Percentiles rank a stretch among this genome's conserved stretches.
Evolutionary conservation across 2,113 vertebrate species (phyloP).

Genomic region (rat (Rattus norvegicus)): GRCr8 NC_086025.1:34218001-34218500

Average conservation of each 20-base stretch:
- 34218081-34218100: slow-evolving; percentile 51
- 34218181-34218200: background rate
- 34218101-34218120: slow-evolving; percentile 33
- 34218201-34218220: background rate
- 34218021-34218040: slow-evolving; percentile 37
- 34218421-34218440: background rate
- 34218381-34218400: background rate
- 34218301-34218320: background rate
- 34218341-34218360: background rate
- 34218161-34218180: background rate
- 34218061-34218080: slow-evolving; percentile 1
- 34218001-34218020: slow-evolving; percentile 7
- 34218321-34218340: background rate
- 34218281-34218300: background rate
- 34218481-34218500: background rate
- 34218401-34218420: background rate
- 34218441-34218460: background rate
- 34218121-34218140: slow-evolving; percentile 52
- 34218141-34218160: background rate
- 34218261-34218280: background rate
- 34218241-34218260: background rate
- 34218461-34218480: background rate
- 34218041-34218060: slow-evolving; percentile 11
- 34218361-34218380: background rate
- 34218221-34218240: background rate